Evolutionary conservation across 2,888 invertebrate species (phyloP).

Genomic region (Orchestes rusci): DNA sequence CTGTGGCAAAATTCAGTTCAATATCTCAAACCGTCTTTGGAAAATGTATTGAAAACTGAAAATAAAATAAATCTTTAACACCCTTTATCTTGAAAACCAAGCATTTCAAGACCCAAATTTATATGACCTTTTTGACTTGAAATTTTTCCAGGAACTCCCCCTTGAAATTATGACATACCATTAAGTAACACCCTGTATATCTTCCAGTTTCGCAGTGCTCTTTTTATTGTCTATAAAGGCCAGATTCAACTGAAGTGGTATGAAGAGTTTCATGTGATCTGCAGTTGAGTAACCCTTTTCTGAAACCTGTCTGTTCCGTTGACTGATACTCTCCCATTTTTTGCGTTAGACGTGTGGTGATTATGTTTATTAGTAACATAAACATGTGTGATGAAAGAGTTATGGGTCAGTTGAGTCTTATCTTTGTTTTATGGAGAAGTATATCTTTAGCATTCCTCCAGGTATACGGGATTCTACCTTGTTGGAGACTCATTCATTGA

Average conservation of each 20-base stretch:
- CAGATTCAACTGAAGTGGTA: not conserved
- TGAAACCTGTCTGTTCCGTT: constrained; percentile 2
- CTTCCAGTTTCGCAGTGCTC: not conserved
- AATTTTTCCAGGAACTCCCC: no score
- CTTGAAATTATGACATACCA: no score
- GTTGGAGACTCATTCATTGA: constrained; percentile 2
- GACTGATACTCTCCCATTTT: not conserved
- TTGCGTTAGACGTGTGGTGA: not conserved
- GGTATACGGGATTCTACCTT: constrained; percentile 5
- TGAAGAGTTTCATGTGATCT: not conserved
- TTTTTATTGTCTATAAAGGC: not conserved
- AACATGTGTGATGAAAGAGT: not conserved
- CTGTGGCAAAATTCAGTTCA: no score
- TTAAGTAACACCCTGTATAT: no score
- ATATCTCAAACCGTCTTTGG: no score
- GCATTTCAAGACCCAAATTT: no score
- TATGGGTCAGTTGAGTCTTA: constrained; percentile 3
- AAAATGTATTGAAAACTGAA: no score
- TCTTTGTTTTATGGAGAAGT: constrained; percentile 2
- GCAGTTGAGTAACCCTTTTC: constrained; percentile 4
- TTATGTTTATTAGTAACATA: not conserved
- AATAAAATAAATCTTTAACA: no score
- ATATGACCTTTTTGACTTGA: no score
- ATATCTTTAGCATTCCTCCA: constrained; percentile 4
- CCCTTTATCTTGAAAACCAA: no score